Conservation (phyloP, 2,888 invertebrate species). For the Graphium colonna region DNA sequence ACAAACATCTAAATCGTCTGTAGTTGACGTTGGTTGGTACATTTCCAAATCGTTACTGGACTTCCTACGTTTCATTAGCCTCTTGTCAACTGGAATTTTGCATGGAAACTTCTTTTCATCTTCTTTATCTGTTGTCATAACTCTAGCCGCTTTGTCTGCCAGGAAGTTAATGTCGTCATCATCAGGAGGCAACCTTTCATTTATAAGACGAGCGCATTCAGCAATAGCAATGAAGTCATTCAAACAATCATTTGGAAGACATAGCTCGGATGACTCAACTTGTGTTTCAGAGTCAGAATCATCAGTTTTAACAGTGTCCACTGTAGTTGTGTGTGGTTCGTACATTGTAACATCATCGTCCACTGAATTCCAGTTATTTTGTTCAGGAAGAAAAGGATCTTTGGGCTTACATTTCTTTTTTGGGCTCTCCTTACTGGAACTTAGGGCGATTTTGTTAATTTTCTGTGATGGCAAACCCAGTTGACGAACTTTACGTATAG, state of each 20-base stretch:
- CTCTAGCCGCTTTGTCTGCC: slow-evolving; percentile 67
- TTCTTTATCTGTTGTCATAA: slow-evolving; percentile 66
- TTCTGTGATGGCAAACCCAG: slow-evolving; percentile 57
- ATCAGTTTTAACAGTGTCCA: slow-evolving; percentile 57
- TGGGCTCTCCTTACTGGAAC: slow-evolving; percentile 63
- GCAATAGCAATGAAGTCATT: slow-evolving; percentile 71
- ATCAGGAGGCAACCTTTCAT: slow-evolving; percentile 46
- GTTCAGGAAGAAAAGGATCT: slow-evolving; percentile 46
- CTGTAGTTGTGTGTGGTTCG: slow-evolving; percentile 69
- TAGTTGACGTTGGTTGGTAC: slow-evolving; percentile 72
- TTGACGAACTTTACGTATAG: slow-evolving; percentile 71
- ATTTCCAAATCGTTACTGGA: slow-evolving; percentile 68
- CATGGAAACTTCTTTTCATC: slow-evolving; percentile 40
- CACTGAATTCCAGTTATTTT: slow-evolving; percentile 48
- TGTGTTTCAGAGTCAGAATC: slow-evolving; percentile 69
- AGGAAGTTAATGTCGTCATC: slow-evolving; percentile 66
- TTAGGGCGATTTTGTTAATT: slow-evolving; percentile 47
- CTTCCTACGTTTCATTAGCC: slow-evolving; percentile 56
- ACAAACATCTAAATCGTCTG: slow-evolving; percentile 63
- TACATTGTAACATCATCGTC: slow-evolving; percentile 75
- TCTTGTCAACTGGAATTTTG: slow-evolving; percentile 52
- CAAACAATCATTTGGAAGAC: slow-evolving; percentile 68
- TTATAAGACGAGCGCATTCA: slow-evolving; percentile 55
- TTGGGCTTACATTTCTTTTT: slow-evolving; percentile 62
- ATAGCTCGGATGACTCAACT: slow-evolving; percentile 63